Evolutionary conservation across 2,113 vertebrate species (phyloP).

Genomic region (Irena cyanogastra): DNA sequence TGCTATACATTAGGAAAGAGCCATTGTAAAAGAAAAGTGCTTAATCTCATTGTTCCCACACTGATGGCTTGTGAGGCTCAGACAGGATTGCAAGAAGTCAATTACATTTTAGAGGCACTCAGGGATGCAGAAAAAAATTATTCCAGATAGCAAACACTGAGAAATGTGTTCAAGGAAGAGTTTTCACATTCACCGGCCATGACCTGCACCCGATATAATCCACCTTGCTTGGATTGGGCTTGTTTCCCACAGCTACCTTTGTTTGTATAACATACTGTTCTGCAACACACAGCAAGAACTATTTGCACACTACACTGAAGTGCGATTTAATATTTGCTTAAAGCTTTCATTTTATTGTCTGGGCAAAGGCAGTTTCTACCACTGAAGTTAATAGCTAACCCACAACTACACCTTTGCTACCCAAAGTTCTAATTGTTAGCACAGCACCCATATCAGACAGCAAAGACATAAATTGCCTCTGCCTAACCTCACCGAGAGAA

Average conservation of each 20-base stretch:
- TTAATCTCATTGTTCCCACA: background rate
- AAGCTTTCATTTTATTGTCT: constrained; percentile 57
- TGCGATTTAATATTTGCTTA: constrained; percentile 54
- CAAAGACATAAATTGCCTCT: background rate
- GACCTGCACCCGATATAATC: constrained; percentile 39
- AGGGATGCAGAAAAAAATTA: background rate
- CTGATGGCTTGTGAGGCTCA: background rate
- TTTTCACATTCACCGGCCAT: background rate
- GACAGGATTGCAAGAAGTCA: background rate
- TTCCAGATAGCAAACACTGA: background rate
- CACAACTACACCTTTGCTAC: constrained; percentile 19
- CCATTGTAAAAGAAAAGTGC: background rate
- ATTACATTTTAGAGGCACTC: background rate
- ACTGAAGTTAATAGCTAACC: constrained; percentile 52
- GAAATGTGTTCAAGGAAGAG: constrained; percentile 6
- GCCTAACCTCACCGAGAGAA: background rate
- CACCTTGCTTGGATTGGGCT: background rate
- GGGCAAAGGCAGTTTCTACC: constrained; percentile 42
- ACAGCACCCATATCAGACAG: background rate
- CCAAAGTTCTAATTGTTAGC: background rate
- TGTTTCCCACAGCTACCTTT: constrained; percentile 47
- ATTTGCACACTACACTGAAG: constrained; percentile 42
- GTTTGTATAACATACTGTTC: constrained; percentile 51
- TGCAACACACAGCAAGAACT: constrained; percentile 49
- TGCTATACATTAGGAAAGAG: background rate